phyloP scores from a whole-genome alignment of 1,140 invertebrate genomes.

The Macrobrachium rosenbergii region DNA sequence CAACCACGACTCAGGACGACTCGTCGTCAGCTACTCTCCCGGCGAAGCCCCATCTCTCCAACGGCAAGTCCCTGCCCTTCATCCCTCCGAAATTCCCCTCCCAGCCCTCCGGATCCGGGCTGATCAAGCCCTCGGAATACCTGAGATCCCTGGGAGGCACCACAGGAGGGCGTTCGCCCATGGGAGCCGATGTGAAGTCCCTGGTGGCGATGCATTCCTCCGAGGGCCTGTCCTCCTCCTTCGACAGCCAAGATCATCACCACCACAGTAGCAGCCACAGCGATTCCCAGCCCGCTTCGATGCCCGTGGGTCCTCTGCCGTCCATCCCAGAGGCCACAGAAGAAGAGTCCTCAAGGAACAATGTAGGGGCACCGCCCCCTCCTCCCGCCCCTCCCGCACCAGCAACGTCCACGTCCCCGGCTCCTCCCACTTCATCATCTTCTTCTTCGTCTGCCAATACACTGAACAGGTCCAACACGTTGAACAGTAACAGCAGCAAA shows the following conservation, averaged over 20 bases:
- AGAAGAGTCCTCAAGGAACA: slow-evolving; percentile 39
- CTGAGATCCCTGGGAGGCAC: slow-evolving; percentile 81
- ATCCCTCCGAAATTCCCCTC: slow-evolving; percentile 88
- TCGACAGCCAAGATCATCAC: neutral
- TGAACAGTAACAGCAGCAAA: slow-evolving; percentile 67
- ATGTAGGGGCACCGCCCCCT: slow-evolving; percentile 74
- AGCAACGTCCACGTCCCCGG: slow-evolving; percentile 69
- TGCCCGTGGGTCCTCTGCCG: slow-evolving; percentile 57
- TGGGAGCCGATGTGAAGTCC: neutral
- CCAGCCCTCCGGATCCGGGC: slow-evolving; percentile 77
- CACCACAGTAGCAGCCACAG: slow-evolving; percentile 13
- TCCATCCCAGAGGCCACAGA: slow-evolving; percentile 64
- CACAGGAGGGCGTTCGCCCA: neutral
- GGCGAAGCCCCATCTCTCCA: neutral
- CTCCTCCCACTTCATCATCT: neutral
- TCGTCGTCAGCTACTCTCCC: neutral
- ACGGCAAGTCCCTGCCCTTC: slow-evolving; percentile 72
- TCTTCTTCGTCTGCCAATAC: slow-evolving; percentile 17
- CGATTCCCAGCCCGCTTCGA: slow-evolving; percentile 52
- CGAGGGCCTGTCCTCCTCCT: neutral
- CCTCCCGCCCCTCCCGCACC: slow-evolving; percentile 72
- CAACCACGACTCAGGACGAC: slow-evolving; percentile 31
- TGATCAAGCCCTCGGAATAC: slow-evolving; percentile 94
- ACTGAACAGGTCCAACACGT: slow-evolving; percentile 69
- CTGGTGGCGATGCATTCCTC: neutral